Evolutionary conservation across 2,888 invertebrate genomes (phyloP).

Genomic region (Spialia ferax): DNA sequence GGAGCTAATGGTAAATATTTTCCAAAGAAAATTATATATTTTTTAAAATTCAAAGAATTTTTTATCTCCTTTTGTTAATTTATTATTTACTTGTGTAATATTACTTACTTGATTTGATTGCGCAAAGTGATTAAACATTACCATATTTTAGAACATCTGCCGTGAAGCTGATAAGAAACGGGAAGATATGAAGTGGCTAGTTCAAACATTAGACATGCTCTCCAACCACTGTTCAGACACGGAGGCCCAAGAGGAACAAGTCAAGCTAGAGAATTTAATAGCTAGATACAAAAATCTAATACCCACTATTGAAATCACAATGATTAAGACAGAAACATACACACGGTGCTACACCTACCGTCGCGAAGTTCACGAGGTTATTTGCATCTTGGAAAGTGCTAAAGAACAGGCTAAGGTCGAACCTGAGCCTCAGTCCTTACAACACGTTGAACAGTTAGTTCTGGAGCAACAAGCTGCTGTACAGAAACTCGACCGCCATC

Average conservation of each 20-base stretch:
- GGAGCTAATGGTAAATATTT: slow-evolving; percentile 80
- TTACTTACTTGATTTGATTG: neutral
- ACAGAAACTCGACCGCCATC: slow-evolving; percentile 93
- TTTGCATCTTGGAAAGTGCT: slow-evolving; percentile 91
- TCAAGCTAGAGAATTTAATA: slow-evolving; percentile 93
- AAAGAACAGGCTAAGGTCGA: slow-evolving; percentile 90
- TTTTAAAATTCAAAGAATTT: neutral
- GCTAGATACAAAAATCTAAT: slow-evolving; percentile 96
- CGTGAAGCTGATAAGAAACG: slow-evolving; percentile 96
- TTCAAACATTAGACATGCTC: slow-evolving; percentile 95
- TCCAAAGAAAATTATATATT: neutral
- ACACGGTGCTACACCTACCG: slow-evolving; percentile 97
- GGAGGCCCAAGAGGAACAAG: slow-evolving; percentile 93
- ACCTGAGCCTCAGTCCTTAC: slow-evolving; percentile 90
- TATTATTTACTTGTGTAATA: neutral
- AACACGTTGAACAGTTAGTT: slow-evolving; percentile 91
- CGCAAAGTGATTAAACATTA: slow-evolving; percentile 1
- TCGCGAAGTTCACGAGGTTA: slow-evolving; percentile 95
- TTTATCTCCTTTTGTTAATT: neutral
- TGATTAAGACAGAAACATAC: slow-evolving; percentile 96
- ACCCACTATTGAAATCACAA: slow-evolving; percentile 96
- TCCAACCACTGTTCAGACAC: slow-evolving; percentile 93
- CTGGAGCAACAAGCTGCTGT: slow-evolving; percentile 94
- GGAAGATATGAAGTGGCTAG: slow-evolving; percentile 98
- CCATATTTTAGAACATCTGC: slow-evolving; percentile 91